phyloP scores from a whole-genome alignment of 1,140 invertebrate genomes.

The Drosophila trapezifrons region DNA sequence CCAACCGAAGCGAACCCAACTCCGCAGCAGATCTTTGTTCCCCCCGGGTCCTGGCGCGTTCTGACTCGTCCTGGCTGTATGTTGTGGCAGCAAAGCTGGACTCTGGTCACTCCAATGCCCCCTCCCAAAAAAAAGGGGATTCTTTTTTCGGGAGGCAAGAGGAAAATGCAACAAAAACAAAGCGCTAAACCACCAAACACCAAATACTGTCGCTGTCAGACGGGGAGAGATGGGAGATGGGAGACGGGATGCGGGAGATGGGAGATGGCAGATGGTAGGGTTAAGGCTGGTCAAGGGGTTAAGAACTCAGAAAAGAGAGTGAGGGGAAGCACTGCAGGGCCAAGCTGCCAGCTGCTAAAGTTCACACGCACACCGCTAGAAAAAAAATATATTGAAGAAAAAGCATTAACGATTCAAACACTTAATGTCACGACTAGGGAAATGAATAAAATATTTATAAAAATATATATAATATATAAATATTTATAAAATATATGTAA shows the following conservation, averaged over 20 bases:
- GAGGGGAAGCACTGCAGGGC: conserved; percentile 13
- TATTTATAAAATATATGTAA: too few species aligned
- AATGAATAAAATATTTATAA: not conserved
- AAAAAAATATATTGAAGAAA: not conserved
- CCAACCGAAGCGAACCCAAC: conserved; percentile 19
- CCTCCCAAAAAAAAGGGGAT: not conserved
- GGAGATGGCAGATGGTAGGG: conserved; percentile 3
- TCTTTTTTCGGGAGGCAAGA: too few species aligned
- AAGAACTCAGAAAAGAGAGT: conserved; percentile 1
- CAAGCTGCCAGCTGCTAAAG: conserved; percentile 62
- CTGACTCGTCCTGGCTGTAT: too few species aligned
- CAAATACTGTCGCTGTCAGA: conserved; percentile 74
- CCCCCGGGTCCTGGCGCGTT: not conserved
- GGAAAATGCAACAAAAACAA: conserved; percentile 63
- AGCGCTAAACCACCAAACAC: conserved; percentile 73
- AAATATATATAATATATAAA: not conserved
- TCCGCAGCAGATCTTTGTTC: conserved; percentile 18
- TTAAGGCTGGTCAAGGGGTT: conserved; percentile 20
- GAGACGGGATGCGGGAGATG: too few species aligned
- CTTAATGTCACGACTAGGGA: not conserved
- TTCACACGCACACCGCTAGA: conserved; percentile 56
- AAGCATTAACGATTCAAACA: not conserved
- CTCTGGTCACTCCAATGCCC: not conserved
- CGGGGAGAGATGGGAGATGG: conserved; percentile 7
- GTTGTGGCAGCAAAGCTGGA: conserved; percentile 17